These are phyloP conservation scores for Oxystoma pomonae DNA, from an alignment of 2,888 invertebrate genomes.

Conservation along the genomic window DNA sequence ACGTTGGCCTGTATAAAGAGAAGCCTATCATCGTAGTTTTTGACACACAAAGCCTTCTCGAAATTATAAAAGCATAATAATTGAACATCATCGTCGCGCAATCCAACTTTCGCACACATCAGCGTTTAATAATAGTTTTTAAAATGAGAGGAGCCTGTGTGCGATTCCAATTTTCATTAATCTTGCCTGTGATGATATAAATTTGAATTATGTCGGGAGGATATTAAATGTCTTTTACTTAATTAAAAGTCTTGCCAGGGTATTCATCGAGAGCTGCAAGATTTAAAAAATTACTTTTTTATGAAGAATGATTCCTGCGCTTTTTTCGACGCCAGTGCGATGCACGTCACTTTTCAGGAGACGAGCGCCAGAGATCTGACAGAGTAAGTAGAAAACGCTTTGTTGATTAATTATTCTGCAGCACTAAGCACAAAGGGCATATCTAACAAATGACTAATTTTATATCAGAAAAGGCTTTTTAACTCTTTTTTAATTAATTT, in stretches of 20 bases:
- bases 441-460: too few relatives aligned
- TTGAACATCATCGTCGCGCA: background rate
- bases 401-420: too few relatives aligned
- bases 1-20: too few relatives aligned
- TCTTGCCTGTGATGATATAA: constrained; percentile 25
- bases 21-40: too few relatives aligned
- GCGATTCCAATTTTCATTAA: constrained; percentile 30
- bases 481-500: too few relatives aligned
- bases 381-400: too few relatives aligned
- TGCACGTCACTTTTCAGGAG: background rate
- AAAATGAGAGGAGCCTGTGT: constrained; percentile 18
- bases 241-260: constrained; percentile 18
- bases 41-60: too few relatives aligned
- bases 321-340: background rate
- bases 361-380: too few relatives aligned
- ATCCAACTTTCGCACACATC: constrained; percentile 24
- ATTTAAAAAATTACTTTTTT: constrained; percentile 24
- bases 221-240: constrained; percentile 25
- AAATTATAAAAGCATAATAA: too few relatives aligned
- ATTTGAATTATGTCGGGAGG: constrained; percentile 24
- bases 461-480: too few relatives aligned
- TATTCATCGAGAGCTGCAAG: background rate
- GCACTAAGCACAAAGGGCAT: too few relatives aligned
- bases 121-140: constrained; percentile 29
- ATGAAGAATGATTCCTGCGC: constrained; percentile 15